Base-by-base conservation (phyloP, 2,888 invertebrate species). In the Calephelis perditalis region DNA sequence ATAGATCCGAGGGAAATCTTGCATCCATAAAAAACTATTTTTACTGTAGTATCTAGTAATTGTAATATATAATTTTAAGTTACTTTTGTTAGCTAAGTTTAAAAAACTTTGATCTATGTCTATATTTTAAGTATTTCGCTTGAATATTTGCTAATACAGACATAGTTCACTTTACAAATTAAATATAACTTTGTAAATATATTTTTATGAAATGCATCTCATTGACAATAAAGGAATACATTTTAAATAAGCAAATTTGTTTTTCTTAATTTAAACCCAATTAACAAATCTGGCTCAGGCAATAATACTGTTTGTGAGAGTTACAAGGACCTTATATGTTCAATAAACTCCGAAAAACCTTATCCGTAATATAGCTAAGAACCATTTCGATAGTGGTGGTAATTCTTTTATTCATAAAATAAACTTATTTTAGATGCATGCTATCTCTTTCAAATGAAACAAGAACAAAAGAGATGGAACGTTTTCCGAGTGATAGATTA, bases 141-240 rank as follows among this genome's bases (percentile, higher is more conserved):
- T 79, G 79, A 82, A 71, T 81, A 79, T 52, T 52, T 52, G 26
- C 26, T 26, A 52, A 52, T 52, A 52, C 35, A 26, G 52, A 52
- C 52, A 52, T 52, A 52, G 52, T 52, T 52, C 49, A 35, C 49
- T 52, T 52, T 52, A 52, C 52, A 52, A 52, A 52, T 52, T 52
- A 52, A 52, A 26, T 26, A 35, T 52, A 52, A 52, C 52, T 68
- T 70, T 89, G 88, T 88, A 89, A 82, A 89, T 88, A 89, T 78
- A 86, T 86, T 83, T 82, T 85, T 82, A 84, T 84, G 81, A 86
- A 88, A 88, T 88, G 87, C 86, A 87, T 87, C 87, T 88, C 81
- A 81, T 79, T 86, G 88, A 86, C 84, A 89, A 89, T 90, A 90
- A 90, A 90, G 84, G 82, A 88, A 84, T 87, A 81, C 83, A 86